Conservation (phyloP, 2,797 vertebrate genomes). For the Oreortyx pictus region DNA sequence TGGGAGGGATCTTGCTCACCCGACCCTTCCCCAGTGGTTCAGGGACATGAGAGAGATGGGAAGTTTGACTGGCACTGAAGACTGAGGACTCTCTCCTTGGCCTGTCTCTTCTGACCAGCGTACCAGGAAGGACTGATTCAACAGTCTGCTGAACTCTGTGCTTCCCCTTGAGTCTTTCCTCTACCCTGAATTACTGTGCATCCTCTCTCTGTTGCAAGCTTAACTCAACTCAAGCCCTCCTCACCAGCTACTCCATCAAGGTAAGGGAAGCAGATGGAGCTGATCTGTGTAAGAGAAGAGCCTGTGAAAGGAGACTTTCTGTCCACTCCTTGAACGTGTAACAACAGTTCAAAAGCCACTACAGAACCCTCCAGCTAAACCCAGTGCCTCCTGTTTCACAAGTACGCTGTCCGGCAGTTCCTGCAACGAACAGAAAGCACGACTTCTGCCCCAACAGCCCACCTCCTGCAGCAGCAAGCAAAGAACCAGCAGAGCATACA, state of each 20-base stretch:
- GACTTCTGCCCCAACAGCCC: neutral
- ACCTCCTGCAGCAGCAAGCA: neutral
- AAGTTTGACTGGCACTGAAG: too few relatives aligned
- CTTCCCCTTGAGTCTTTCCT: neutral
- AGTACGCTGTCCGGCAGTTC: neutral
- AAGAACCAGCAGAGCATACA: neutral
- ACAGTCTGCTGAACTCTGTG: neutral
- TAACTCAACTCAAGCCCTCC: neutral
- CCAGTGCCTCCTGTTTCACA: neutral
- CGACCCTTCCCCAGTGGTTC: too few relatives aligned
- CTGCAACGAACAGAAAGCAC: neutral
- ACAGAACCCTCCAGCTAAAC: neutral
- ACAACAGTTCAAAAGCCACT: neutral
- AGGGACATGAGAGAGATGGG: too few relatives aligned
- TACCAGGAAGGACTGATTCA: neutral
- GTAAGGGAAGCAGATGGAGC: neutral
- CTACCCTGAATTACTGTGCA: neutral
- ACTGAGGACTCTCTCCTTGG: too few relatives aligned
- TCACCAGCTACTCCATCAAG: neutral
- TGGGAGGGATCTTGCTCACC: too few relatives aligned
- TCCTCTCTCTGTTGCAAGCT: neutral
- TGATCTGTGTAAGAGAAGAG: neutral
- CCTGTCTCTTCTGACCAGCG: too few relatives aligned
- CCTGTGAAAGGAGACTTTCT: neutral
- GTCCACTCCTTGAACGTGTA: neutral